Conservation (phyloP, 2,797 vertebrate genomes). For the Tragelaphus eurycerus region DNA sequence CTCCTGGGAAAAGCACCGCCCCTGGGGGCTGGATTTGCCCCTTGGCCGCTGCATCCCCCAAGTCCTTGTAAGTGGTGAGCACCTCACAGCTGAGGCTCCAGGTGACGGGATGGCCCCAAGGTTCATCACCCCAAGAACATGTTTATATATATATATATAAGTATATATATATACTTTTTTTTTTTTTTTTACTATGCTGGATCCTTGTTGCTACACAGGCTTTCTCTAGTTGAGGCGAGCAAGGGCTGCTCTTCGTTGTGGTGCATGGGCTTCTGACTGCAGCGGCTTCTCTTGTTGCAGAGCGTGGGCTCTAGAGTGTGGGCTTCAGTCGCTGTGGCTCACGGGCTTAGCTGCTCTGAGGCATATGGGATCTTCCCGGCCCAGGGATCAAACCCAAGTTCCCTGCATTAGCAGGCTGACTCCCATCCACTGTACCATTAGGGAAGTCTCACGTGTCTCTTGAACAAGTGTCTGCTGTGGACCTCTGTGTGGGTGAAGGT, state of each 20-base stretch:
- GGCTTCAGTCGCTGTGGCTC: background rate
- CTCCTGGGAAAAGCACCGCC: background rate
- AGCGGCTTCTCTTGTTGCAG: background rate
- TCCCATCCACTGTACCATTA: background rate
- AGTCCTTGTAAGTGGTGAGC: background rate
- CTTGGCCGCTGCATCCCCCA: fast-evolving
- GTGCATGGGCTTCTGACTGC: background rate
- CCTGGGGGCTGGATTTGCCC: background rate
- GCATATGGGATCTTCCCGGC: background rate
- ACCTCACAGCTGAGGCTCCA: background rate
- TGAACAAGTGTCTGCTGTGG: background rate
- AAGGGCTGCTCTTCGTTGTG: background rate
- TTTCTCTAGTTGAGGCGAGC: background rate
- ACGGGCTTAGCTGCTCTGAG: background rate
- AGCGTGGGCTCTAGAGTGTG: background rate
- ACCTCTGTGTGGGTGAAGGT: background rate
- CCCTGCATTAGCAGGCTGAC: background rate
- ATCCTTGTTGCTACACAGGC: background rate
- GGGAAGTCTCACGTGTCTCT: background rate
- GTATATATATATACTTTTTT: background rate
- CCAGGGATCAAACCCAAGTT: background rate
- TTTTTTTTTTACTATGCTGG: background rate
- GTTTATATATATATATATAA: background rate
- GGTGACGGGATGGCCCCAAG: background rate
- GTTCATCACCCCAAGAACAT: background rate